Base-by-base conservation (phyloP, 2,797 vertebrate genomes). In the Phyllotis vaccarum region DNA sequence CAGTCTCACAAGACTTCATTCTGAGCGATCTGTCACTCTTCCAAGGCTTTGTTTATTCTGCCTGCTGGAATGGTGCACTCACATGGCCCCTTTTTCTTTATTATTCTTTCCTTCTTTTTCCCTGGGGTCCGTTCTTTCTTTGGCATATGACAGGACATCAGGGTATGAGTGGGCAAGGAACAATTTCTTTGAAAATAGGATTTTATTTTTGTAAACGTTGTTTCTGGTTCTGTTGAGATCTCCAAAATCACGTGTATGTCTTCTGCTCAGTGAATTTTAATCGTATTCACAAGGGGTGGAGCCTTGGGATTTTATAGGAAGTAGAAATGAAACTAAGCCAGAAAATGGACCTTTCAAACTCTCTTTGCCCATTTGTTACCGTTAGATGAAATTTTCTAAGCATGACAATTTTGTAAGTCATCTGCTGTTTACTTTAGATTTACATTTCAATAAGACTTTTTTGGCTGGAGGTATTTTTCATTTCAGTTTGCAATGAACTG, bases 391-490 rank as follows among this genome's bases (percentile, higher is more conserved):
- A 86, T 76, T 40, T 6, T 86, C 91, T n/a, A 49, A 79, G 40
- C 19, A 34, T 24, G 89, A 29, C 54, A 79, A 91, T 91, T 81
- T 95, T 96, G 92, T 91, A 86, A 93, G 54, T 43, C 37, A 54
- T 74, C 86, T 49, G 27, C 13, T 83, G n/a, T 94, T 95, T 94
- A 56, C 74, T 96, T 94, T 91, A 92, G 37, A 96, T 92, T 87
- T 95, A 70, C 24, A 87, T 91, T 83, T 95, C 87, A 62, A 70
- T 82, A 72, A 37, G 72, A 64, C 64, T 49, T 21, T 46, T 97
- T 96, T 76, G 29, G 60, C 80, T 90, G 46, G n/a, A 79, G 9
- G 5, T 79, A 64, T 88, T 95, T 97, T 95, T 97, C 52, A 66
- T 95, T 95, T 94, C 31, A 85, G 29, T 46, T 81, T 92, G 7